Base-by-base conservation (phyloP, 2,113 vertebrate genomes). In the Anolis carolinensis region DNA sequence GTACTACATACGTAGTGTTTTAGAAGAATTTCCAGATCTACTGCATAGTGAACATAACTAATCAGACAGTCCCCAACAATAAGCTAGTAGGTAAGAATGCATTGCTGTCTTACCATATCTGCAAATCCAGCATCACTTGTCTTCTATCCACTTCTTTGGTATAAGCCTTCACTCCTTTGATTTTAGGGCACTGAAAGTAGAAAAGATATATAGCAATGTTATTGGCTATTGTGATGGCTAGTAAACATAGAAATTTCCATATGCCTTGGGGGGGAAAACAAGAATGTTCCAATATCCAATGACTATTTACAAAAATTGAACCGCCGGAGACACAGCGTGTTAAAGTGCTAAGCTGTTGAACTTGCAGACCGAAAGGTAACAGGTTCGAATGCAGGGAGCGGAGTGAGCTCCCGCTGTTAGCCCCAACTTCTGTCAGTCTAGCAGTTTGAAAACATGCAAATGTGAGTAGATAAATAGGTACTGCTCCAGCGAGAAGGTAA, bases 51-150 rank as follows among this genome's bases (percentile, higher is more conserved):
- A 63, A 34, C 81, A 86, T 39, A 59, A 23, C 9, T 21, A 18
- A 50, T 39, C 18, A 2, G 36, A 16, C 6, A 32, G 11, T 73
- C 73, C 48, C 27, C 21, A 72, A 23, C 23, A 88, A 77, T 10
- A 3, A 81, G 8, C 25, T 5, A 21, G 83, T 30, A 85, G 3
- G 82, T 68, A 44, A 0, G 20, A 80, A 89, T 67, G 80, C 3
- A 74, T 86, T 0, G 67, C 95, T 74, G 39, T 30, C 27, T 20
- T 96, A 99, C 99, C 97, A 93, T 89, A 99, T 94, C 79, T 98
- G 96, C 86, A 99, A 67, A 94, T 99, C 99, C 84, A 99, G 94
- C 83, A 97, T 85, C 90, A 99, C 96, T 93, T 98, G 97, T 93
- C 97, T 96, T 44, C 95, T 96, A 36, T 97, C 96, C 36, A 97